A percentile compares a stretch with the other conserved stretches of the same genome.
phyloP scores from a whole-genome alignment of 37 sponge, comb jelly and placozoan genomes.

The Oopsacas minuta region DNA sequence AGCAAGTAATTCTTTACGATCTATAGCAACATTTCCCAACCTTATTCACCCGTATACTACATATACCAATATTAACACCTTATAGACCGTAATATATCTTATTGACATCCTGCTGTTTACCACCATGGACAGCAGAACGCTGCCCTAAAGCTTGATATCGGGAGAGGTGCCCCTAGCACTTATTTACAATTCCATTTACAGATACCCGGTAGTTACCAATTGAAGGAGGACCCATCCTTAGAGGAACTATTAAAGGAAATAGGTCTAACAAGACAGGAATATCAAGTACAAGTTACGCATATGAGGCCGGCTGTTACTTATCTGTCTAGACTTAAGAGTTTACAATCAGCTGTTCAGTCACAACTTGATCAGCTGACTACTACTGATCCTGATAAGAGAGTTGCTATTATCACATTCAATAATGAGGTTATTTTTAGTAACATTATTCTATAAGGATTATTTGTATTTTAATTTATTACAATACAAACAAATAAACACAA shows the following conservation, averaged over 20 bases:
- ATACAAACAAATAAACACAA: background rate
- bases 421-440: slow-evolving; percentile 39
- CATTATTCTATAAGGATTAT: background rate
- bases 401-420: slow-evolving; percentile 56
- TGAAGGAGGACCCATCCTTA: slow-evolving; percentile 27
- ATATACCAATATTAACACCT: too few species aligned
- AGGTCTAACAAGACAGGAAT: background rate
- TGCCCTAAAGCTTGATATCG: too few species aligned
- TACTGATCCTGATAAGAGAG: slow-evolving; percentile 35
- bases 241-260: background rate
- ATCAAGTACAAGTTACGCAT: slow-evolving; percentile 31
- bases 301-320: slow-evolving; percentile 50
- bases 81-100: too few species aligned
- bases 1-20: too few species aligned
- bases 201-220: slow-evolving; percentile 49
- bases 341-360: slow-evolving; percentile 72
- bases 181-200: too few species aligned
- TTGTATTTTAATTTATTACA: background rate
- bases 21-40: too few species aligned
- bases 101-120: too few species aligned
- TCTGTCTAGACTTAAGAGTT: slow-evolving; percentile 40
- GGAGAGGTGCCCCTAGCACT: too few species aligned
- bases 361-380: slow-evolving; percentile 39
- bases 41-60: too few species aligned
- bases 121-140: too few species aligned